Evolutionary conservation across 2,113 vertebrate species (phyloP).

Genomic region (Anthoscopus minutus): DNA sequence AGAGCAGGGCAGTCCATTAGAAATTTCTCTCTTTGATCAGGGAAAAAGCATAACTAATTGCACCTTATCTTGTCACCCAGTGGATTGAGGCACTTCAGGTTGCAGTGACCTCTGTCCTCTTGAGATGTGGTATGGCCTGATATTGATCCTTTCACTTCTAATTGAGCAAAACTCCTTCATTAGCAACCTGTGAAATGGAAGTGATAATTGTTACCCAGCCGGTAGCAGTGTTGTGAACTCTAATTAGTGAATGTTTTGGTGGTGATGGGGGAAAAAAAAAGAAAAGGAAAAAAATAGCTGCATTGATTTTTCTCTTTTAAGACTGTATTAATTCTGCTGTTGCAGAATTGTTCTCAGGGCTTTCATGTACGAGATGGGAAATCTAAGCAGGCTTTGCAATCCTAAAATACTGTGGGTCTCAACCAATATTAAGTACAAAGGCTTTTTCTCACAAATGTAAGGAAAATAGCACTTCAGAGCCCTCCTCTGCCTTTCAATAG

Average conservation of each 20-base stretch:
- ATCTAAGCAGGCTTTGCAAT: neutral
- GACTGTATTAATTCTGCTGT: neutral
- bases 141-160: neutral
- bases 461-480: neutral
- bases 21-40: slow-evolving; percentile 1
- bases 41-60: neutral
- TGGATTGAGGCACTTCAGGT: neutral
- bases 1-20: neutral
- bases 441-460: neutral
- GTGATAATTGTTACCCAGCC: neutral
- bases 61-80: neutral
- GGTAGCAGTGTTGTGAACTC: neutral
- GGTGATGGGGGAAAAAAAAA: neutral
- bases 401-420: neutral
- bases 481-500: neutral
- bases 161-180: neutral
- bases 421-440: neutral
- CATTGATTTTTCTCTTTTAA: slow-evolving; percentile 21
- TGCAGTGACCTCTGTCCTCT: neutral
- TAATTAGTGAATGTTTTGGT: neutral
- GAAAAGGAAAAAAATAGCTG: neutral
- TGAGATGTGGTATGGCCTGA: neutral
- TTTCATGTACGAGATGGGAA: neutral
- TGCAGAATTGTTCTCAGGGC: neutral
- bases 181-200: neutral